Evolutionary conservation across 2,888 invertebrate species (phyloP), one percentile per base, ranked within the genome.

Genomic region (Hypolimnas misippus): DNA sequence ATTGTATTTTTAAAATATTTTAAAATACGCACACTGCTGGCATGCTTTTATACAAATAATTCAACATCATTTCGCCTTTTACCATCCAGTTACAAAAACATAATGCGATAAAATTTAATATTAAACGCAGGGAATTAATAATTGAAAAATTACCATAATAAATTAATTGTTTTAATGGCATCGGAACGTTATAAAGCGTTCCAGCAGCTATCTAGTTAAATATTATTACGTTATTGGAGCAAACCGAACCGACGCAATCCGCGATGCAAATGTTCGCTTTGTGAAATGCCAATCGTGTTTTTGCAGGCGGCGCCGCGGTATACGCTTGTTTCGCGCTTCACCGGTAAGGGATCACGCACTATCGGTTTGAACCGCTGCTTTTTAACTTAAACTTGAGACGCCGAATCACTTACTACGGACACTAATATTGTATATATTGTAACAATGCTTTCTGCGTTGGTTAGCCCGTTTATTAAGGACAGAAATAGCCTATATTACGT

Each of bases 271-370:
- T 66, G 57, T 56, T 14, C 61, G 62, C 62, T 66, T 60, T 60
- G 63, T 66, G 60, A 57, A 63, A 63, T 57, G 51, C 51, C 66
- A 52, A 64, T 58, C 64, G 51, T 66, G 66, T 66, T 66, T 55
- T 52, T 52, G 58, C 66, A 66, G 64, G 57, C 64, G 52, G 57
- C 53, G 49, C 52, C 60, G 63, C 54, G 51, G 57, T 60, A 31
- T 38, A 6, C 14, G 56, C 54, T 40, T 55, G 57, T 44, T 25
- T 54, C 51, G 51, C 55, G 54, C 58, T 63, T 52, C 63, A 25
- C 6, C 40, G 58, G 10, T 10, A 35, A n/a, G 35, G 19, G 31
- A 10, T 5, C 17, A 62, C 58, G 58, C 58, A 58, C 63, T 49
- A 16, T 38, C 44, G 44, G 12, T 35, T 8, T 0, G 12, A 53